A percentile compares a stretch with the other conserved stretches of the same genome.
Evolutionary conservation across 2,888 invertebrate genomes (phyloP).

Genomic region (Bellardia bayeri): DNA sequence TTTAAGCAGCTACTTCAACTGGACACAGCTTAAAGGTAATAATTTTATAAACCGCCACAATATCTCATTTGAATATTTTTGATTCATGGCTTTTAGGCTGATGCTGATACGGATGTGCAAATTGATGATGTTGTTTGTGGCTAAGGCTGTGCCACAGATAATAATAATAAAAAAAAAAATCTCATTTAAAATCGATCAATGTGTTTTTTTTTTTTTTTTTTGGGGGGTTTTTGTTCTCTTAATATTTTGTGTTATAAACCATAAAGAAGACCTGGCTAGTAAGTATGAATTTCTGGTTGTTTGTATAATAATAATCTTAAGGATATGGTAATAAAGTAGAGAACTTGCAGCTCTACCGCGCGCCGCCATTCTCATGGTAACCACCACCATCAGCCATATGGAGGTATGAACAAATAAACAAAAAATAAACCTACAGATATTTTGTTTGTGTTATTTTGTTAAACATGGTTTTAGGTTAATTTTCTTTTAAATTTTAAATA

Average conservation of each 20-base stretch:
- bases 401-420: slow-evolving; percentile 71
- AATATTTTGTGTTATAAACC: slow-evolving; percentile 38
- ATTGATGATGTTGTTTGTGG: slow-evolving; percentile 1
- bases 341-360: slow-evolving; percentile 61
- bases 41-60: slow-evolving; percentile 69
- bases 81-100: slow-evolving; percentile 69
- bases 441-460: slow-evolving; percentile 9
- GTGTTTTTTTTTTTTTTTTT: slow-evolving; percentile 50
- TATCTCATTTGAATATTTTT: slow-evolving; percentile 74
- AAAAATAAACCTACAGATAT: slow-evolving; percentile 44
- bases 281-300: slow-evolving; percentile 2
- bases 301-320: slow-evolving; percentile 59
- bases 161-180: slow-evolving; percentile 71
- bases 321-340: slow-evolving; percentile 76
- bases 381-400: neutral
- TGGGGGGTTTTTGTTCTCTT: slow-evolving; percentile 35
- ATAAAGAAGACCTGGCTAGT: neutral
- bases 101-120: slow-evolving; percentile 34
- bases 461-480: slow-evolving; percentile 42
- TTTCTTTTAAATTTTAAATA: slow-evolving; percentile 57
- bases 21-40: slow-evolving; percentile 70
- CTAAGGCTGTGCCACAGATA: slow-evolving; percentile 35
- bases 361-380: slow-evolving; percentile 43
- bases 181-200: slow-evolving; percentile 83
- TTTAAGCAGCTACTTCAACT: slow-evolving; percentile 67